phyloP scores from a whole-genome alignment of 2,888 invertebrate genomes.

The Patella ulyssiponensis region DNA sequence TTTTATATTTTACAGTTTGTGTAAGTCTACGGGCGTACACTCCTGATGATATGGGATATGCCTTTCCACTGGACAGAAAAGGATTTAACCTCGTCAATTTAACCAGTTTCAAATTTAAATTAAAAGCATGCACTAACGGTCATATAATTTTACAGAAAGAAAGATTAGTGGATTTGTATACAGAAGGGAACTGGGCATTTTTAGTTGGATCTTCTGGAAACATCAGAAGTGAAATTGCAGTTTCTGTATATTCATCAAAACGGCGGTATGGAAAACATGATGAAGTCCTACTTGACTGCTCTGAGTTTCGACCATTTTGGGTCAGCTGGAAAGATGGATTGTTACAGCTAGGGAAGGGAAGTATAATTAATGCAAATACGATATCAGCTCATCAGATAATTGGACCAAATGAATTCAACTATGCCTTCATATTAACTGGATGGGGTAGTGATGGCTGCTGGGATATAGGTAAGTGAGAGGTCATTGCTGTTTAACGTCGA shows the following conservation, averaged over 20 bases:
- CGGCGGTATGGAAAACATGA: background rate
- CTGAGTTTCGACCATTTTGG: background rate
- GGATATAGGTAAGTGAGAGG: background rate
- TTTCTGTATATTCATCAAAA: background rate
- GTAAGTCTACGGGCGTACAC: background rate
- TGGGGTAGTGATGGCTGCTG: slow-evolving; percentile 6
- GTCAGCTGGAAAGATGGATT: background rate
- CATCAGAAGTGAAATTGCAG: background rate
- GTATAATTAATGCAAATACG: background rate
- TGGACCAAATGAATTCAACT: background rate
- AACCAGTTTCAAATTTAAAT: background rate
- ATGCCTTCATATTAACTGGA: background rate
- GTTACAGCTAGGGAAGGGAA: background rate
- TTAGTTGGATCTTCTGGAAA: background rate
- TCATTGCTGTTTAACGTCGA: too few relatives aligned
- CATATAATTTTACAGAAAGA: background rate
- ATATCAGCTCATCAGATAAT: background rate
- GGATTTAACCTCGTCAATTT: background rate
- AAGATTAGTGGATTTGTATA: background rate
- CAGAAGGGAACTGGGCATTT: background rate
- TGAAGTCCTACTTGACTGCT: background rate
- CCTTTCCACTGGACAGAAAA: background rate
- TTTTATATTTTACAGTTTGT: too few relatives aligned
- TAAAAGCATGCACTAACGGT: background rate
- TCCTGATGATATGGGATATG: background rate